These are phyloP conservation scores for Malachius bipustulatus DNA, from an alignment of 2,888 invertebrate genomes.

Conservation along the genomic window DNA sequence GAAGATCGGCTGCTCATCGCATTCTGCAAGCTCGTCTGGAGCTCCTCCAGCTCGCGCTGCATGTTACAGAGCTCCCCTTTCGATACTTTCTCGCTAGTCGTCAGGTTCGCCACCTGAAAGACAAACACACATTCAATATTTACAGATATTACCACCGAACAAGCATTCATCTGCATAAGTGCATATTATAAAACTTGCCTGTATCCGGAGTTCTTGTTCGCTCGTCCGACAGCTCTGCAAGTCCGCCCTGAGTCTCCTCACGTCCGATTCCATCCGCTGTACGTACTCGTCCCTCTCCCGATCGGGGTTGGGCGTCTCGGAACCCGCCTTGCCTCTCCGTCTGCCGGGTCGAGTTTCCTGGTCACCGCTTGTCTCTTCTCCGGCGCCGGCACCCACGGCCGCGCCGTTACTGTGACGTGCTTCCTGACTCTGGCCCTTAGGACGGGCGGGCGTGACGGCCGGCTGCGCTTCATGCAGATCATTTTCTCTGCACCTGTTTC, in stretches of 20 bases:
- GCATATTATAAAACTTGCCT: slow-evolving; percentile 38
- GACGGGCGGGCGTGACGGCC: no score
- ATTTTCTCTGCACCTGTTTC: no score
- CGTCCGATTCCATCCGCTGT: slow-evolving; percentile 57
- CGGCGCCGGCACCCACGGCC: slow-evolving; percentile 25
- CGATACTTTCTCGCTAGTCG: slow-evolving; percentile 54
- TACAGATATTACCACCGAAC: background rate
- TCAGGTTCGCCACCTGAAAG: slow-evolving; percentile 45
- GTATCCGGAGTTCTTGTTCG: slow-evolving; percentile 61
- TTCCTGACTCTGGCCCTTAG: no score
- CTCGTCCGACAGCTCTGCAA: slow-evolving; percentile 57
- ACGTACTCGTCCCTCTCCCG: slow-evolving; percentile 39
- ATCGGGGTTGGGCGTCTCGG: slow-evolving; percentile 38
- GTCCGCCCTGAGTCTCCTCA: slow-evolving; percentile 61
- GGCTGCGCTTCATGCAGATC: no score
- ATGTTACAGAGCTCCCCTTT: slow-evolving; percentile 64
- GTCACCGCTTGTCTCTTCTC: slow-evolving; percentile 16
- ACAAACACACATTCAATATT: slow-evolving; percentile 5
- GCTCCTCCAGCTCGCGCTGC: slow-evolving; percentile 76
- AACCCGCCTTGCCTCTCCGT: slow-evolving; percentile 35
- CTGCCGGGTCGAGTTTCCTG: slow-evolving; percentile 16
- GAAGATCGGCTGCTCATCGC: slow-evolving; percentile 58
- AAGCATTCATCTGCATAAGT: background rate
- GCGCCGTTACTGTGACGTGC: slow-evolving; percentile 31
- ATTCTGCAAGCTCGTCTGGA: slow-evolving; percentile 73